These are phyloP conservation scores for Agrotis puta DNA, from an alignment of 2,888 invertebrate genomes.

Conservation along the genomic window DNA sequence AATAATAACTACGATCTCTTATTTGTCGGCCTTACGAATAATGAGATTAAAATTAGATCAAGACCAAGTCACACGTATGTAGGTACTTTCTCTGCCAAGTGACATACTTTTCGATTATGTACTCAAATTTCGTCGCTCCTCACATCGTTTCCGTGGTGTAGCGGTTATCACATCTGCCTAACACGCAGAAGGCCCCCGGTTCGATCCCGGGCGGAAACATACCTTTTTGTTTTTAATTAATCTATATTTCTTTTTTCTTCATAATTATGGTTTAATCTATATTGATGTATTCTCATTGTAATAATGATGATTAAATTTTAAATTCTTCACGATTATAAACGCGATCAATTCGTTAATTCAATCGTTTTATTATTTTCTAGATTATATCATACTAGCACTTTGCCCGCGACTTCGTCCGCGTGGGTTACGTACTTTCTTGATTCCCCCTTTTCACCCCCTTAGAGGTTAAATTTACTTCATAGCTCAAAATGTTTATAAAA, in stretches of 20 bases:
- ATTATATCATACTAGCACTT: too few species aligned
- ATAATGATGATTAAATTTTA: neutral
- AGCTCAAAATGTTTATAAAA: too few species aligned
- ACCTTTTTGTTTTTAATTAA: constrained; percentile 60
- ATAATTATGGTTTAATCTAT: neutral
- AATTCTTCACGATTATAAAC: too few species aligned
- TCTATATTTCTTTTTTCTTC: neutral
- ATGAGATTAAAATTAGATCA: constrained; percentile 7
- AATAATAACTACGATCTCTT: too few species aligned
- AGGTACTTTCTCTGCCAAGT: constrained; percentile 11
- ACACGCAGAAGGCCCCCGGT: constrained; percentile 98
- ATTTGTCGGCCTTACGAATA: too few species aligned
- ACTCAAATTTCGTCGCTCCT: constrained; percentile 71
- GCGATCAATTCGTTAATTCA: too few species aligned
- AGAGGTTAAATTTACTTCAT: too few species aligned
- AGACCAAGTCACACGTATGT: neutral
- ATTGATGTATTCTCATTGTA: neutral
- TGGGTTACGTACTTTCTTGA: too few species aligned
- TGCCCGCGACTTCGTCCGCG: too few species aligned
- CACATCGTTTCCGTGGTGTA: constrained; percentile 92
- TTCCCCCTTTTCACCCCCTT: too few species aligned
- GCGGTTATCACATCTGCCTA: constrained; percentile 98
- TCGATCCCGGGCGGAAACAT: constrained; percentile 97
- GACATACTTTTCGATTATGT: neutral
- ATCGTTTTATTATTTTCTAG: neutral